Base-by-base conservation (phyloP, 2,888 invertebrate genomes). In the Caenorhabditis panamensis region DNA sequence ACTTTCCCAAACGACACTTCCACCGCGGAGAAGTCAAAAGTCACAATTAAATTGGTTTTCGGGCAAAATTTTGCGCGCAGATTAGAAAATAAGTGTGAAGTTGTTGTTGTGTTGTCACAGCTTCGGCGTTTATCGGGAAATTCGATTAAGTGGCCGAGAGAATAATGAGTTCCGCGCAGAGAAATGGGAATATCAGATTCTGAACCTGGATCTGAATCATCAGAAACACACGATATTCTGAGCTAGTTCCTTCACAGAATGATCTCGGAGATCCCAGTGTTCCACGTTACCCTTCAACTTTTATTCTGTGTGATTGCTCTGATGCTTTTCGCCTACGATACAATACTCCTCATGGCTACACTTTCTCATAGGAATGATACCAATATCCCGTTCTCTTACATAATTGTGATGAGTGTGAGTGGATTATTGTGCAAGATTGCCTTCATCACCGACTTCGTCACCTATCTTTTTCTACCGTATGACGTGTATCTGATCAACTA, bases 401-500 rank as follows among this genome's bases (percentile, higher is more conserved):
- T 71, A 4, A 24, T 47, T 11, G 62, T 71, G 11, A 71, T 71
- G 71, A 56, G 53, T 9, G n/a, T 47, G 0, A 62, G 62, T 24
- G 71, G 71, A 3, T 13, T 71, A 0, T 1, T 71, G 20, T 63
- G 71, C 49, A 71, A 71, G 47, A 54, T 63, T 5, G 71, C 71
- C 4, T 71, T 71, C 11, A 54, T 62, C 31, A 71, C 62, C 4
- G 62, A 71, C 22, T 54, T 41, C 47, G 28, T n/a, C 9, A 63
- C 62, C 3, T 71, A 62, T 47, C 26, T 62, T 4, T 13, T 54
- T 0, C 36, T 62, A n/a, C 26, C 62, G 5, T 54, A 62, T 11
- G 2, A 8, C 16, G 26, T 18, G 2, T 71, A 71, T 28, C 24
- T 56, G n/a, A 18, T 51, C 53, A 18, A 24, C 11, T 71, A 71